phyloP scores from a whole-genome alignment of 1,140 invertebrate species.

The Octopus sinensis region DNA sequence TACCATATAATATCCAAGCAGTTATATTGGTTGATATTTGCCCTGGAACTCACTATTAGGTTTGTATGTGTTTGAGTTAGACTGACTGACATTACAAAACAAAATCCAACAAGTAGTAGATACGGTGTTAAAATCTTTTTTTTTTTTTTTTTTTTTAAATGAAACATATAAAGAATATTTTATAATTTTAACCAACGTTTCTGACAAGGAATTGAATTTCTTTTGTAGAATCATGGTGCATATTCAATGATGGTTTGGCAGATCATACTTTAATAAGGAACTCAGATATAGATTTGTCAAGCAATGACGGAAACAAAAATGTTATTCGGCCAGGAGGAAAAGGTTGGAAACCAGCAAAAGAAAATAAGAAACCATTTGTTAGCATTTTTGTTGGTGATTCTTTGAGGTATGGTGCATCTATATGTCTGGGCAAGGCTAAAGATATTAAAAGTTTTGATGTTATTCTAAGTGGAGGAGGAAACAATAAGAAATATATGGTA shows the following conservation, averaged over 20 bases:
- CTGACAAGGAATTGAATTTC: neutral
- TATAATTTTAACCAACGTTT: too few relatives aligned
- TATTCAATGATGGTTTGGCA: neutral
- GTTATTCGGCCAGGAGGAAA: neutral
- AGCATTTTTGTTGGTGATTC: neutral
- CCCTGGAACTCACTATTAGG: too few relatives aligned
- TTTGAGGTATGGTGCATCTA: neutral
- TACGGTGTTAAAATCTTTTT: too few relatives aligned
- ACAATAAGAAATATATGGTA: neutral
- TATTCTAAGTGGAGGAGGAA: neutral
- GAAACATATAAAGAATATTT: too few relatives aligned
- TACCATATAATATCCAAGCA: too few relatives aligned
- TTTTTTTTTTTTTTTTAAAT: too few relatives aligned
- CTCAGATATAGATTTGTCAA: neutral
- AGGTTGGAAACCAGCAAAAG: slow-evolving; percentile 1
- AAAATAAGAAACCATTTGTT: neutral
- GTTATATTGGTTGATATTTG: too few relatives aligned
- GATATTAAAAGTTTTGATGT: neutral
- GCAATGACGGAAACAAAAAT: neutral
- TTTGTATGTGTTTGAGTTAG: too few relatives aligned
- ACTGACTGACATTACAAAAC: too few relatives aligned
- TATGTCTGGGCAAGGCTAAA: neutral
- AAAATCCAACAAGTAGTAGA: too few relatives aligned
- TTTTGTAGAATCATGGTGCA: neutral
- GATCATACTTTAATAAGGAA: neutral